Percentiles rank a stretch among this genome's conserved stretches.
Conservation (phyloP, 2,888 invertebrate species). For the Alcis repandata region DNA sequence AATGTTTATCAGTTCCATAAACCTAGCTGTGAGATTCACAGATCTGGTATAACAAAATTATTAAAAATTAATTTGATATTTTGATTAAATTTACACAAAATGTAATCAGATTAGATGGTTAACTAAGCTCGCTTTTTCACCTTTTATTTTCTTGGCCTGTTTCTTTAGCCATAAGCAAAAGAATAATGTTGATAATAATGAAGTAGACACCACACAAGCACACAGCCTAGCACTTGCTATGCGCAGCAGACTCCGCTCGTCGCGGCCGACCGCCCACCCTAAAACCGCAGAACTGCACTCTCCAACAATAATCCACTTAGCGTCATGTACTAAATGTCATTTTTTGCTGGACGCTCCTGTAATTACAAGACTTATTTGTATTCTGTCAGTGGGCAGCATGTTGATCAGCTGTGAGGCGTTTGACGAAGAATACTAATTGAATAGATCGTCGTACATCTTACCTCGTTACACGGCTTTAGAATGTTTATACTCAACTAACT, state of each 20-base stretch:
- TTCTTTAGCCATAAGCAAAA: no score
- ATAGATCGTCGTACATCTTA: constrained; percentile 5
- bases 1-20: no score
- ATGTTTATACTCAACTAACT: no score
- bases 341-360: constrained; percentile 23
- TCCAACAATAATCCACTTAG: constrained; percentile 31
- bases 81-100: no score
- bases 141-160: no score
- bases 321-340: constrained; percentile 28
- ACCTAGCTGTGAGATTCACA: no score
- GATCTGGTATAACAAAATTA: no score
- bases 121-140: no score
- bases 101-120: no score
- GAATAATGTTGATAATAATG: background rate
- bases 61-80: no score
- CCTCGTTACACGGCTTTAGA: no score
- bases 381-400: constrained; percentile 24
- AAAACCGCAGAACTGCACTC: constrained; percentile 10
- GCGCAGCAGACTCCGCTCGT: constrained; percentile 14
- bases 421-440: constrained; percentile 22
- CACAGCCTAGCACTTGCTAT: constrained; percentile 4
- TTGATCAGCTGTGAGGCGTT: constrained; percentile 17
- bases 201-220: no score
- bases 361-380: constrained; percentile 34
- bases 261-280: constrained; percentile 25